phyloP scores from a whole-genome alignment of 1,140 invertebrate genomes.

The Brachionus calyciflorus region DNA sequence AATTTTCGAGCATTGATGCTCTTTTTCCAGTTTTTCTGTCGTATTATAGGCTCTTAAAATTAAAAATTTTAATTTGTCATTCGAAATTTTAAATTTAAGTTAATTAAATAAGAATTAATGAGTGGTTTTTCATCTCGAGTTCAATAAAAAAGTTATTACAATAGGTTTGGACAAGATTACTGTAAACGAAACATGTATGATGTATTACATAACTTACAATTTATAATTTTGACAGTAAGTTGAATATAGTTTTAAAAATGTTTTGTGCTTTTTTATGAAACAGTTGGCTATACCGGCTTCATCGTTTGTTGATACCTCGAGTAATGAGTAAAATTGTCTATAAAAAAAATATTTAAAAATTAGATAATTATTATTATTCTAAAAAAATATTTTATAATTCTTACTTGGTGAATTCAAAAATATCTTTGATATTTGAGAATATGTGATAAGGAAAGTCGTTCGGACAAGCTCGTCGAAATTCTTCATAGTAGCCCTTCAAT shows the following conservation, averaged over 20 bases:
- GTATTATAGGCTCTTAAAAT: background rate
- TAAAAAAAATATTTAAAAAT: background rate
- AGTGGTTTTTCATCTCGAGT: too few species aligned
- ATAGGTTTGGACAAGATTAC: too few species aligned
- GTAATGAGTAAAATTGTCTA: constrained; percentile 30
- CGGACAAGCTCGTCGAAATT: background rate
- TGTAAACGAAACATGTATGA: too few species aligned
- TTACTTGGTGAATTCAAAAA: constrained; percentile 41
- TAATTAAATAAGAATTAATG: too few species aligned
- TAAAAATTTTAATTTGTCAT: background rate
- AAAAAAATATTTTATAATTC: background rate
- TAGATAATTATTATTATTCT: background rate
- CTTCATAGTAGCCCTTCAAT: constrained; percentile 39
- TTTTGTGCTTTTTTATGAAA: constrained; percentile 41
- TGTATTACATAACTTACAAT: too few species aligned
- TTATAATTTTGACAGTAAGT: constrained; percentile 44
- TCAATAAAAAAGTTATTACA: too few species aligned
- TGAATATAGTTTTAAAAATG: constrained; percentile 37
- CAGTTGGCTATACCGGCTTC: constrained; percentile 35
- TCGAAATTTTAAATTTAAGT: background rate
- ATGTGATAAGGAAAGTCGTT: constrained; percentile 10
- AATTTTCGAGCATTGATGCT: background rate
- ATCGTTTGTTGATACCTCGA: constrained; percentile 24
- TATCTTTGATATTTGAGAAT: constrained; percentile 43
- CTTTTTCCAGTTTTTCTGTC: constrained; percentile 38